Conservation (phyloP, 1,140 invertebrate genomes). For the Lepidurus arcticus region DNA sequence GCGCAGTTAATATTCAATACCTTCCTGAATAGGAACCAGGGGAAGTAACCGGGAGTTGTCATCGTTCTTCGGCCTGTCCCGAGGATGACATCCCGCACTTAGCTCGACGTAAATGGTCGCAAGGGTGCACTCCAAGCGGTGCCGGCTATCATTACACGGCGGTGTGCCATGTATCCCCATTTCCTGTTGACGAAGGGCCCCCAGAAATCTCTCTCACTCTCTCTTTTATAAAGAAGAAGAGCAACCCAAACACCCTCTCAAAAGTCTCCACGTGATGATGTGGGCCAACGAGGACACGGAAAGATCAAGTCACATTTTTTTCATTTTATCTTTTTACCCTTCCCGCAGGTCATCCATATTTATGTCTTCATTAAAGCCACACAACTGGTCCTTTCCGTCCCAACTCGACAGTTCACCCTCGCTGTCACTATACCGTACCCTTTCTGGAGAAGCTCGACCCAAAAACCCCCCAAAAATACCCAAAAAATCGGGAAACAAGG, state of each 20-base stretch:
- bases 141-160: slow-evolving; percentile 17
- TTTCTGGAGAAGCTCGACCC: neutral
- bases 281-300: too few relatives aligned
- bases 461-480: neutral
- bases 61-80: neutral
- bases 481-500: neutral
- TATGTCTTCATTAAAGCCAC: slow-evolving; percentile 22
- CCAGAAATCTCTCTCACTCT: too few relatives aligned
- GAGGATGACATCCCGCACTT: neutral
- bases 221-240: too few relatives aligned
- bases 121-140: neutral
- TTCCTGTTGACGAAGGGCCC: neutral
- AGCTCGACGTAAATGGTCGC: neutral
- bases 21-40: neutral
- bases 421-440: neutral
- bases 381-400: neutral
- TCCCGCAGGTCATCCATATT: neutral
- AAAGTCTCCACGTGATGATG: too few relatives aligned
- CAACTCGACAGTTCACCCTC: neutral
- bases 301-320: too few relatives aligned
- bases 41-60: neutral
- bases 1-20: neutral
- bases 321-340: too few relatives aligned
- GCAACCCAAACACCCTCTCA: too few relatives aligned
- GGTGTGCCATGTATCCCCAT: slow-evolving; percentile 13